Conservation (phyloP, 2,888 invertebrate species). For the Macaria liturata region DNA sequence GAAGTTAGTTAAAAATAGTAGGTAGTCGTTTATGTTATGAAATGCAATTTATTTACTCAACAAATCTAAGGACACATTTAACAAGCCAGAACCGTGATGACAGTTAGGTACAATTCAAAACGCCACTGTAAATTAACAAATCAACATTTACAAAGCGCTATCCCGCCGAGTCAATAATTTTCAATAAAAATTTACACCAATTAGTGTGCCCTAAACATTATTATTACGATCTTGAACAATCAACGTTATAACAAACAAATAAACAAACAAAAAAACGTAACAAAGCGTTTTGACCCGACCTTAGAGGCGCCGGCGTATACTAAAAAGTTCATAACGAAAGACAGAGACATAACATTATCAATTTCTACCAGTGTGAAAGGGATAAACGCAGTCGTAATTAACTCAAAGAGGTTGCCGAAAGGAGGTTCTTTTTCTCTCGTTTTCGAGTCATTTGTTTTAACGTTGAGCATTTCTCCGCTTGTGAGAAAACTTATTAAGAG, state of each 20-base stretch:
- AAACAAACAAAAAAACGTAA: slow-evolving; percentile 49
- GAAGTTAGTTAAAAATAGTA: too few relatives aligned
- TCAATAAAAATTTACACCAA: slow-evolving; percentile 80
- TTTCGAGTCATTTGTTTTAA: slow-evolving; percentile 67
- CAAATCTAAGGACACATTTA: too few relatives aligned
- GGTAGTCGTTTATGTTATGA: too few relatives aligned
- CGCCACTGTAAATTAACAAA: slow-evolving; percentile 1
- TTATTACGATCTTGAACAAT: slow-evolving; percentile 72
- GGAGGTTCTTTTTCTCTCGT: slow-evolving; percentile 58
- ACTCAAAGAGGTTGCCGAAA: slow-evolving; percentile 79
- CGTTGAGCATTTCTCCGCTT: slow-evolving; percentile 41
- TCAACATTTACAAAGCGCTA: neutral
- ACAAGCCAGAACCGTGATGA: neutral
- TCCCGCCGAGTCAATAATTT: slow-evolving; percentile 53
- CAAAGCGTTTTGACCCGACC: slow-evolving; percentile 78
- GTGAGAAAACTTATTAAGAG: slow-evolving; percentile 56
- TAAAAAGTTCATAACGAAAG: slow-evolving; percentile 36
- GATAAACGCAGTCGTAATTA: slow-evolving; percentile 59
- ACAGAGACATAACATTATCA: slow-evolving; percentile 38
- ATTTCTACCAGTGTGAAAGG: slow-evolving; percentile 35
- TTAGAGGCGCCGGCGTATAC: slow-evolving; percentile 65
- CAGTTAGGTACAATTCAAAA: neutral
- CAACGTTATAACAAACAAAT: slow-evolving; percentile 69
- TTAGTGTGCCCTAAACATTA: slow-evolving; percentile 75
- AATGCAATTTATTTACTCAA: too few relatives aligned